Evolutionary conservation across 2,113 vertebrate species (phyloP), one percentile per base, ranked within the genome.

Genomic region (Pelodiscus sinensis): DNA sequence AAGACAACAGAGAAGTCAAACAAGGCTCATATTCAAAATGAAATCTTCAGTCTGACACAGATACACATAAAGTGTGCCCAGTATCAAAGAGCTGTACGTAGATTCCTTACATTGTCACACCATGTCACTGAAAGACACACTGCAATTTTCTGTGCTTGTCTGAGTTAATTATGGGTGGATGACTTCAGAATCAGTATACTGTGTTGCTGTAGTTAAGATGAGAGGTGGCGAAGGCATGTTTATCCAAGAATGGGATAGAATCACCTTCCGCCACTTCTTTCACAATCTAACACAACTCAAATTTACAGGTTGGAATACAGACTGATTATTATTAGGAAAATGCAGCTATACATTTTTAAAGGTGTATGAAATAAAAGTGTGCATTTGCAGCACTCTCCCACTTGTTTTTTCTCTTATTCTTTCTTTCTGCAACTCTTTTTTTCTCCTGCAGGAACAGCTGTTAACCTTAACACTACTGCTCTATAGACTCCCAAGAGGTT

Each of bases 251-350:
- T 14, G 51, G 31, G 68, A 73, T 9, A 35, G n/a, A 38, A 11
- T 58, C 60, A 54, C n/a, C 2, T 9, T 15, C 16, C 21, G n/a
- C 87, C 15, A 62, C n/a, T 85, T 31, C 10, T 68, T 85, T 92
- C 79, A 38, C 0, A 88, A 55, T 79, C 86, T 50, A 82, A 82
- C 0, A 11, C 68, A 58, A 90, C 56, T 85, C 65, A 62, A 25
- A 16, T 16, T 79, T 62, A 9, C 24, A 85, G 84, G 29, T 62
- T 50, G n/a, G 90, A 87, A 79, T 92, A 44, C 29, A 84, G 22
- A 13, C n/a, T 83, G 79, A 18, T 58, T 78, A 12, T 90, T 81
- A 92, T 89, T 77, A 73, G 88, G 60, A 18, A 92, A 88, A 91
- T 22, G 24, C 7, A 79, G 82, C 81, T 84, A 57, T 84, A 78